Base-by-base conservation (phyloP, 2,113 vertebrate species). In the Alces alces region DNA sequence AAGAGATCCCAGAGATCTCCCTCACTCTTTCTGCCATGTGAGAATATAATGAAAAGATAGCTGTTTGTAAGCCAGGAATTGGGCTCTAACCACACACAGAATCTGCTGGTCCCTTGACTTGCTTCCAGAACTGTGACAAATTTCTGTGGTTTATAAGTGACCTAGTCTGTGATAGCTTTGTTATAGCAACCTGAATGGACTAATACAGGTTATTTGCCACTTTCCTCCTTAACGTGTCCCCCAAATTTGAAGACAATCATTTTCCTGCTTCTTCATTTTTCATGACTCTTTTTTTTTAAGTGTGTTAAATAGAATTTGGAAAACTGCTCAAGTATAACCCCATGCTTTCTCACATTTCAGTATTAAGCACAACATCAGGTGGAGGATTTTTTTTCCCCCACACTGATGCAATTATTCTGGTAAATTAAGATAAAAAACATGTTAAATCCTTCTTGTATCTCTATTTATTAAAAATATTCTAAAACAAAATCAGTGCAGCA, bases 391-490 rank as follows among this genome's bases (percentile, higher is more conserved):
- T 88, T 61, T 73, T 66, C 39, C 55, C 52, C 39, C 43, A 92
- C 15, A 16, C 2, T 64, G 28, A 45, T 84, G 30, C 16, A 91
- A 73, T 33, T 64, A 91, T 64, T 16, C 17, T 95, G 89, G 45
- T 83, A 97, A 92, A 89, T 79, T 95, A 93, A 96, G 85, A 96
- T 70, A 95, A 86, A 54, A 89, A 80, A 66, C 3, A 23, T 73
- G 6, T 14, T 96, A 96, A 43, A 61, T 58, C 27, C 50, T 93
- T 87, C 95, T 89, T 43, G 3, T 39, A 6, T 50, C 55, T 91
- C 60, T 70, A 79, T n/a, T 94, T 58, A 90, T 45, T 90, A 55
- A 83, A 93, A 76, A 43, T 88, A 89, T 55, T 76, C 80, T 91
- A 43, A 93, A 93, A 86, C 50, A 86, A 86, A 89, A 78, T 93